Evolutionary conservation across 1,140 invertebrate genomes (phyloP).

Genomic region (Gryllus bimaculatus): DNA sequence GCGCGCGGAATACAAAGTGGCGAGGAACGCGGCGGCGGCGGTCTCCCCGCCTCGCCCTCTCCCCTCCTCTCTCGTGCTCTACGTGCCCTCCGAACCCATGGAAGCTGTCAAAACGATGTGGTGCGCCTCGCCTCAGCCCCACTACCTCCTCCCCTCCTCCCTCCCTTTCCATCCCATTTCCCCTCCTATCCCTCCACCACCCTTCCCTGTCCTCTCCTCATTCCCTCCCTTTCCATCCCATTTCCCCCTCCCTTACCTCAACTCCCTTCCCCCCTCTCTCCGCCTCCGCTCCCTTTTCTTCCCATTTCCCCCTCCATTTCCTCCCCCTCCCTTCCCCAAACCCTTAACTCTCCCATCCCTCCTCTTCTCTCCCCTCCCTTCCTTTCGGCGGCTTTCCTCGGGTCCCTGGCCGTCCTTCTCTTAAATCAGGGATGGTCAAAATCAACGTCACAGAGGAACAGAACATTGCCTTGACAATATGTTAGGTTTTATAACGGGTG

Average conservation of each 20-base stretch:
- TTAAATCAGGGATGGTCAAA: too few species aligned
- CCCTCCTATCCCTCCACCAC: background rate
- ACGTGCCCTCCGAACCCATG: background rate
- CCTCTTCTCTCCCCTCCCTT: background rate
- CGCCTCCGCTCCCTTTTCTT: too few species aligned
- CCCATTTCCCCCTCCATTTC: background rate
- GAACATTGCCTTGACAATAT: too few species aligned
- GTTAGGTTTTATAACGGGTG: too few species aligned
- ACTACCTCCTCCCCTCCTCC: background rate
- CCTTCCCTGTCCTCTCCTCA: background rate
- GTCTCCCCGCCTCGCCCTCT: background rate
- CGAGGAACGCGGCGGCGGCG: background rate
- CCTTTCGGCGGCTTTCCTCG: background rate
- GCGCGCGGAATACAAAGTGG: too few species aligned
- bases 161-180: background rate
- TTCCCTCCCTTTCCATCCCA: background rate
- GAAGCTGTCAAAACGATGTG: too few species aligned
- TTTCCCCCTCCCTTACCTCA: background rate
- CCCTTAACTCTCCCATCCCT: background rate
- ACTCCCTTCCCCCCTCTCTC: background rate
- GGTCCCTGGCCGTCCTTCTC: too few species aligned
- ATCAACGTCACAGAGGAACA: too few species aligned
- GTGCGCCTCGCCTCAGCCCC: background rate
- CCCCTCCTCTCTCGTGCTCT: background rate
- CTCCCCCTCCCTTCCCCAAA: background rate